Evolutionary conservation across 2,888 invertebrate genomes (phyloP), one percentile per base, ranked within the genome.

Genomic region (Dryobotodes eremita): DNA sequence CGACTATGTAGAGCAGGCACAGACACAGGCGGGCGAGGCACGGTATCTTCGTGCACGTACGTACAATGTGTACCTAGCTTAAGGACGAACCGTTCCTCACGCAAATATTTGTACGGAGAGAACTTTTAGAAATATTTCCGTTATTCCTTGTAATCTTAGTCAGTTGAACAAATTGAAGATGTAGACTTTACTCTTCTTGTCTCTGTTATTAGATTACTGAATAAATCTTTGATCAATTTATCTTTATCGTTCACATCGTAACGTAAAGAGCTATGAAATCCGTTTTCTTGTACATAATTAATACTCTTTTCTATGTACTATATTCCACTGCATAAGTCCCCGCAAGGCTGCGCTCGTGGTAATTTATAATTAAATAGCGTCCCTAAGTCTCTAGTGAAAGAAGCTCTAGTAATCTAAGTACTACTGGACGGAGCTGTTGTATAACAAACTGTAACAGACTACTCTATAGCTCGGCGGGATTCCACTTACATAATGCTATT

Each of bases 321-420:
- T 26, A 15, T 8, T 10, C 48, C 31, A 36, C 55, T 57, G 36
- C 55, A 31, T 46, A 71, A 68, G 61, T 61, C 71, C 48, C 42
- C 26, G 68, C 79, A 83, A 82, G 83, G 78, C 71, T 82, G 71
- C 68, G 71, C 71, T 83, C 55, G 66, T 61, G 71, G 69, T 53
- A 17, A 69, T 65, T 53, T 82, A 75, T 82, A 80, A 76, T 82
- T 70, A 76, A 65, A 80, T 80, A 80, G 83, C 65, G 70, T 36
- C 59, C 53, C 82, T 75, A 76, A 70, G 82, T 59, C 77, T 64
- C 36, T 11, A 26, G 69, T 26, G 61, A 55, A 81, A 42, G 80
- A 81, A 81, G 80, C 80, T 61, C 83, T 81, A 81, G 83, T 61
- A 81, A 59, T 57, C 57, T 46, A 57, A 80, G 82, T 50, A 82